A percentile compares a stretch with the other conserved stretches of the same genome.
Conservation (phyloP, 2,888 invertebrate species). For the Dasysyrphus albostriatus region DNA sequence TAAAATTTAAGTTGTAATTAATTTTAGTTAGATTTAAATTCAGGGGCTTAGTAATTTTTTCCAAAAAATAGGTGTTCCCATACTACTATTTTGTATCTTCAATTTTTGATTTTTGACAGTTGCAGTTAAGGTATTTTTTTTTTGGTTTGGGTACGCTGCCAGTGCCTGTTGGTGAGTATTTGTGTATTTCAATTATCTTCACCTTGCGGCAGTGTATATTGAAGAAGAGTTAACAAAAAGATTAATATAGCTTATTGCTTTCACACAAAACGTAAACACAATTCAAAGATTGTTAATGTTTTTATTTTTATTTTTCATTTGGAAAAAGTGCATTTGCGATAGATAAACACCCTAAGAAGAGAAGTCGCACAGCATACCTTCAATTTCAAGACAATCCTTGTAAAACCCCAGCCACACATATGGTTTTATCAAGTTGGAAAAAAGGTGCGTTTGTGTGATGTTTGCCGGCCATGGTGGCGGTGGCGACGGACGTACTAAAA, state of each 20-base stretch:
- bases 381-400: neutral
- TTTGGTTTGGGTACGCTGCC: neutral
- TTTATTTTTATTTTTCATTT: neutral
- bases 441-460: slow-evolving; percentile 54
- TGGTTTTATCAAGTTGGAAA: slow-evolving; percentile 10
- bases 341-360: slow-evolving; percentile 61
- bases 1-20: no score
- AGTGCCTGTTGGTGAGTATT: neutral
- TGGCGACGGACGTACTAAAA: slow-evolving; percentile 11
- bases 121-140: neutral
- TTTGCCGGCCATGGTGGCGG: slow-evolving; percentile 27
- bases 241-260: slow-evolving; percentile 46
- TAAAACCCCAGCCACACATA: slow-evolving; percentile 22
- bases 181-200: slow-evolving; percentile 46
- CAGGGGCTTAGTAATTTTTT: no score
- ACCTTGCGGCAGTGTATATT: slow-evolving; percentile 24
- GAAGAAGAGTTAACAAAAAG: slow-evolving; percentile 45
- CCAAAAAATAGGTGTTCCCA: neutral
- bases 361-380: slow-evolving; percentile 1
- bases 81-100: neutral
- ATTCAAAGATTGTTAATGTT: slow-evolving; percentile 21
- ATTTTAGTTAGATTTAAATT: no score
- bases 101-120: neutral
- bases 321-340: slow-evolving; percentile 51
- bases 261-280: slow-evolving; percentile 59